Base-by-base conservation (phyloP, 1,140 invertebrate species). In the Neodiprion pinetum region DNA sequence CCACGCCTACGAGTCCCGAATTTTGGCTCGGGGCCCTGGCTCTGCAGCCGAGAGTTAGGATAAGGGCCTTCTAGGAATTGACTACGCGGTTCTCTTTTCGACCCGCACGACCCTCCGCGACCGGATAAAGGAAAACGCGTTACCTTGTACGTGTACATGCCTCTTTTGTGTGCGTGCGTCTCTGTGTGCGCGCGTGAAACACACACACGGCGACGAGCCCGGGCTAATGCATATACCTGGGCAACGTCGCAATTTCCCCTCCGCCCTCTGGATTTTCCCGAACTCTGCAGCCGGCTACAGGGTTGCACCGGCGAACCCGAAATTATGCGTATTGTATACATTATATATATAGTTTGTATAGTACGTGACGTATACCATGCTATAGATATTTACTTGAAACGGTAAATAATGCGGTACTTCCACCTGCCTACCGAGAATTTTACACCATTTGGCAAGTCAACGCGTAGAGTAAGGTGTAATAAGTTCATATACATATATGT, bases 71-170 rank as follows among this genome's bases (percentile, higher is more conserved):
- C 53, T 61, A 61, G 53, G 53, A 61, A 61, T 14, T 9, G 53
- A 61, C 53, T 61, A 61, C 53, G 53, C 53, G 53, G 53, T 61
- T 61, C 53, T 61, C 53, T 40, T 40, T 61, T 17, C 11, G 53
- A 61, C n/a, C 53, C 53, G 11, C 53, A 17, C 53, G 28, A 40
- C 28, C 28, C 28, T 40, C 53, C n/a, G n/a, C n/a, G 53, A 12
- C 53, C 53, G 53, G 53, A 61, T 61, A 61, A 61, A 61, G 53
- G 53, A 17, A 61, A 61, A 61, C 53, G 53, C 53, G 28, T 40
- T 40, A 40, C 28, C 28, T 40, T 40, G 28, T 40, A 40, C 28
- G 5, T 40, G 28, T 40, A 40, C 17, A 21, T 1, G 17, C 17
- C 17, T 21, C 17, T 21, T 21, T 21, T 21, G 17, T 21, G 17